Conservation (phyloP, 2,113 vertebrate species). For the Corythaixoides concolor region DNA sequence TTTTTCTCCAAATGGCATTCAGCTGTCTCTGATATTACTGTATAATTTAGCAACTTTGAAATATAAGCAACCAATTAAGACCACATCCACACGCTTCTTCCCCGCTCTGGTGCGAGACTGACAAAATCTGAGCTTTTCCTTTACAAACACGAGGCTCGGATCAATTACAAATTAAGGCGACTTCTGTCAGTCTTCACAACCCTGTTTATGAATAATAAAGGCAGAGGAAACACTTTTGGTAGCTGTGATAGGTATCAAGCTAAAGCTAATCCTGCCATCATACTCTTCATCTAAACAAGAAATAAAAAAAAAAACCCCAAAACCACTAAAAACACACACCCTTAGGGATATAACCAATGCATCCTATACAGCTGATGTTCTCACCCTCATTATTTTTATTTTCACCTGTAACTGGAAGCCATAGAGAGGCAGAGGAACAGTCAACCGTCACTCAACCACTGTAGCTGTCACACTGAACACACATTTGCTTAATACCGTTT, state of each 20-base stretch:
- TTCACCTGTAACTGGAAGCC: not conserved
- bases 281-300: not conserved
- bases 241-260: not conserved
- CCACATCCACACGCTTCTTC: constrained; percentile 29
- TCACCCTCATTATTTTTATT: not conserved
- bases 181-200: constrained; percentile 16
- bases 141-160: constrained; percentile 1
- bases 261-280: not conserved
- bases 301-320: not conserved
- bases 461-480: not conserved
- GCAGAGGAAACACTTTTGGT: not conserved
- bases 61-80: constrained; percentile 65
- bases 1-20: constrained; percentile 14
- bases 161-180: constrained; percentile 43
- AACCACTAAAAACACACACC: not conserved
- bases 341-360: not conserved
- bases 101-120: constrained; percentile 42
- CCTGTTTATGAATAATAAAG: not conserved
- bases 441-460: not conserved
- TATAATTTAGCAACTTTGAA: constrained; percentile 66
- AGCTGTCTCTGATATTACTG: constrained; percentile 47
- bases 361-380: not conserved
- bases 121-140: constrained; percentile 46
- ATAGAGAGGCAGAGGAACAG: not conserved
- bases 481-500: rapidly evolving